Evolutionary conservation across 2,113 vertebrate genomes (phyloP).

Genomic region (Grallaria varia): DNA sequence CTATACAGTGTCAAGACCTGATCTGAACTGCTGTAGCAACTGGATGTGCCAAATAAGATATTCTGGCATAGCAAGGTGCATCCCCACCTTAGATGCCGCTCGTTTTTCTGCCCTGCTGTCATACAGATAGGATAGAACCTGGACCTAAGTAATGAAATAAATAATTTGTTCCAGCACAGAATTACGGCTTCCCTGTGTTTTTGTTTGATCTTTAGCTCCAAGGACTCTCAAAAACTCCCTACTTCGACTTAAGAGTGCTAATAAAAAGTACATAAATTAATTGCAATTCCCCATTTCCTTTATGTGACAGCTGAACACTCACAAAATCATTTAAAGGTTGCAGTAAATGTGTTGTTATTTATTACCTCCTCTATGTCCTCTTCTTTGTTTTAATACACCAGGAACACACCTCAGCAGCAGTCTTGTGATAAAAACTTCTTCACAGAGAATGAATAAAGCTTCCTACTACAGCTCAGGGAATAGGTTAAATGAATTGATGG

Average conservation of each 20-base stretch:
- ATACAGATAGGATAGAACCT: background rate
- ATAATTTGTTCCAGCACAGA: background rate
- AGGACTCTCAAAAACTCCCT: background rate
- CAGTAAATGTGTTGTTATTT: background rate
- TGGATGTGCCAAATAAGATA: background rate
- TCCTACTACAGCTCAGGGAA: background rate
- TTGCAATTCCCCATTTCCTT: background rate
- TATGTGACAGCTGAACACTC: background rate
- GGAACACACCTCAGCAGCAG: background rate
- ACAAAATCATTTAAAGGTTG: background rate
- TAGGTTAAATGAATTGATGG: background rate
- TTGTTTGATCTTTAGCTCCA: background rate
- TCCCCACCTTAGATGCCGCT: background rate
- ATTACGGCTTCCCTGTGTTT: background rate
- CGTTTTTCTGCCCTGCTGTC: background rate
- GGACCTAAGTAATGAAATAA: background rate
- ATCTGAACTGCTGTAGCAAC: background rate
- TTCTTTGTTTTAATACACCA: background rate
- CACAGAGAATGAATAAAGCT: background rate
- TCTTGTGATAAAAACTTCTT: background rate
- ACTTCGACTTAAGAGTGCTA: background rate
- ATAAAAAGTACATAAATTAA: background rate
- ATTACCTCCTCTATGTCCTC: background rate
- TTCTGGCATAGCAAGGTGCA: background rate
- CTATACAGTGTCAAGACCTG: rapidly evolving